phyloP scores from a whole-genome alignment of 2,888 invertebrate genomes.

The Polyommatus icarus region DNA sequence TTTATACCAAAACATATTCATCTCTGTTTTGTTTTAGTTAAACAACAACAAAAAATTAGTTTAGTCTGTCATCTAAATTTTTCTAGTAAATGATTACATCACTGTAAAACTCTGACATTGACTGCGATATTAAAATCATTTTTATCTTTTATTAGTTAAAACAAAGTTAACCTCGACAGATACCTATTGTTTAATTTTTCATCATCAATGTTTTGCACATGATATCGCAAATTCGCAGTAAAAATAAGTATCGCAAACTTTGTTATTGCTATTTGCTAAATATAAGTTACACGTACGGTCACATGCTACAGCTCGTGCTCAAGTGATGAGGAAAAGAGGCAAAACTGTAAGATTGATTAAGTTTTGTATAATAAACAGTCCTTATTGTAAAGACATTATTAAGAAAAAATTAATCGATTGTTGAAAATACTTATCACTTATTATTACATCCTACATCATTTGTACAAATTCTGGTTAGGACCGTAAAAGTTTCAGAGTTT shows the following conservation, averaged over 20 bases:
- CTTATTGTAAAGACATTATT: background rate
- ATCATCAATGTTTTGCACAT: constrained; percentile 8
- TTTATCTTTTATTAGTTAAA: background rate
- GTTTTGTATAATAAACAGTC: background rate
- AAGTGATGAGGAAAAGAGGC: background rate
- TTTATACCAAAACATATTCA: background rate
- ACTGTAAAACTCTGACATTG: constrained; percentile 14
- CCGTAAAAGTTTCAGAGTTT: background rate
- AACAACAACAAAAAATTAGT: too few relatives aligned
- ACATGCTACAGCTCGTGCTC: background rate
- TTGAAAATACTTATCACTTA: too few relatives aligned
- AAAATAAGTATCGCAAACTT: background rate
- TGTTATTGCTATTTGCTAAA: background rate
- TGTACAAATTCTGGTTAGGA: background rate
- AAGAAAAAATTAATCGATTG: too few relatives aligned
- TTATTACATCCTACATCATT: background rate
- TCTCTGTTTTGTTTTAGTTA: background rate
- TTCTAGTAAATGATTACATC: constrained; percentile 10
- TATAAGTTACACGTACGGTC: background rate
- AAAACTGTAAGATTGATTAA: too few relatives aligned
- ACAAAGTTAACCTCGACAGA: background rate
- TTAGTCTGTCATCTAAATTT: background rate
- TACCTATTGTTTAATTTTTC: constrained; percentile 17
- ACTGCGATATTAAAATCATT: background rate
- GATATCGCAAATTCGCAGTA: background rate